Evolutionary conservation across 2,113 vertebrate genomes (phyloP).

Genomic region (Poeciliopsis occidentalis): DNA sequence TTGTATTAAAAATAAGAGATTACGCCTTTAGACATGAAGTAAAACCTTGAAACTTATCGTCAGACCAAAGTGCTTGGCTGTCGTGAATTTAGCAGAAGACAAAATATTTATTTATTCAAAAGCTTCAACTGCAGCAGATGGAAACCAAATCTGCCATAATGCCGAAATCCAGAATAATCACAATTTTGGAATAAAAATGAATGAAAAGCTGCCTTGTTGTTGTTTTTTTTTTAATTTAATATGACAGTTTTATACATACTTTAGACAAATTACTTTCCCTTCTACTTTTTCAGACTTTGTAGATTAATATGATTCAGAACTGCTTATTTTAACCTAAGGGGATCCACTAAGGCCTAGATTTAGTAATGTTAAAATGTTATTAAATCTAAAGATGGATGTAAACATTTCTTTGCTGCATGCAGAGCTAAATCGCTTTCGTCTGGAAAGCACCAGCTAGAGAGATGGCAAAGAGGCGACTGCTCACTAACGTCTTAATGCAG

Average conservation of each 20-base stretch:
- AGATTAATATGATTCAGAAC: constrained; percentile 8
- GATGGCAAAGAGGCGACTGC: constrained; percentile 28
- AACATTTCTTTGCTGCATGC: constrained; percentile 56
- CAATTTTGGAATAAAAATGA: not conserved
- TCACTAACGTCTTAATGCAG: constrained; percentile 19
- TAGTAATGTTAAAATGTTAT: constrained; percentile 42
- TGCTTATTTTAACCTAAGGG: not conserved
- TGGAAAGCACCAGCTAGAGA: constrained; percentile 25
- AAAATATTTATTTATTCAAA: constrained; percentile 1
- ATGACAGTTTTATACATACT: not conserved
- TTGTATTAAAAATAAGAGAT: not conserved
- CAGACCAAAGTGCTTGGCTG: not conserved
- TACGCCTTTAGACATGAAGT: not conserved
- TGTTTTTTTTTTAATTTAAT: not conserved
- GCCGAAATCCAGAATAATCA: not conserved
- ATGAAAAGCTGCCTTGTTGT: not conserved
- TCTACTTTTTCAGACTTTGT: constrained; percentile 1
- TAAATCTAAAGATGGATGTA: constrained; percentile 40
- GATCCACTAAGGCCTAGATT: constrained; percentile 10
- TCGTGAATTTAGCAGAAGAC: not conserved
- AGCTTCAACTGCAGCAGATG: not conserved
- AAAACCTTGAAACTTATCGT: not conserved
- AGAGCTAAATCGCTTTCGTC: constrained; percentile 40
- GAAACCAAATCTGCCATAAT: not conserved
- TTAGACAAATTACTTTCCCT: too few relatives aligned